Base-by-base conservation (phyloP, 1,140 invertebrate genomes). In the Diabrotica undecimpunctata region DNA sequence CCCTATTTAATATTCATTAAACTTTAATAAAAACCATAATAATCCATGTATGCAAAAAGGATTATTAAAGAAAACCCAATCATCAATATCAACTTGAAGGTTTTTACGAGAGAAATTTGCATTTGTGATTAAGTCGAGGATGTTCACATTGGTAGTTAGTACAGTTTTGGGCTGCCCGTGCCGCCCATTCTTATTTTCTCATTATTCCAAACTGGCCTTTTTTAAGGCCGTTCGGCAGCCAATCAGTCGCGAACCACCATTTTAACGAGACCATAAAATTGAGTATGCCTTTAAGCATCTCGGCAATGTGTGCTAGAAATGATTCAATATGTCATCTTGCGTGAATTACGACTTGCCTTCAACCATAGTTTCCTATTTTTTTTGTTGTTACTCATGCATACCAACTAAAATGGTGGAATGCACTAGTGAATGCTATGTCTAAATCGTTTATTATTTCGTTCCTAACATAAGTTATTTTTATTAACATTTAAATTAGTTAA, bases 221-320 rank as follows among this genome's bases (percentile, higher is more conserved):
- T 46, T n/a, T 46, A n/a, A 46, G 41, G 8, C 41, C 41, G 41
- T 46, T 46, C 41, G 41, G 41, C 41, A 46, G 41, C 41, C 41
- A 46, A 46, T 46, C 41, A 46, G 41, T 46, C n/a, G 41, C 41
- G 41, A 46, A 46, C 41, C 41, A 46, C 41, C 41, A 46, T 46
- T 46, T 46, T 46, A 46, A 46, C 41, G 41, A 46, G 41, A 46
- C 41, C n/a, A 46, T 46, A 46, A 46, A 46, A 46, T 46, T 46
- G 41, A 46, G 41, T 46, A 46, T 46, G 41, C 41, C 41, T 46
- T 46, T n/a, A 46, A 46, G 41, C 41, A 46, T 46, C 41, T 46
- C 41, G 41, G 41, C 8, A 46, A 46, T 46, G 41, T 46, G 41
- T 46, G 41, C 41, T 46, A 46, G 41, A 46, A 46, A 46, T 46